Evolutionary conservation across 2,113 vertebrate genomes (phyloP), one percentile per base, ranked within the genome.

Genomic region (Tretioscincus oriximinensis): DNA sequence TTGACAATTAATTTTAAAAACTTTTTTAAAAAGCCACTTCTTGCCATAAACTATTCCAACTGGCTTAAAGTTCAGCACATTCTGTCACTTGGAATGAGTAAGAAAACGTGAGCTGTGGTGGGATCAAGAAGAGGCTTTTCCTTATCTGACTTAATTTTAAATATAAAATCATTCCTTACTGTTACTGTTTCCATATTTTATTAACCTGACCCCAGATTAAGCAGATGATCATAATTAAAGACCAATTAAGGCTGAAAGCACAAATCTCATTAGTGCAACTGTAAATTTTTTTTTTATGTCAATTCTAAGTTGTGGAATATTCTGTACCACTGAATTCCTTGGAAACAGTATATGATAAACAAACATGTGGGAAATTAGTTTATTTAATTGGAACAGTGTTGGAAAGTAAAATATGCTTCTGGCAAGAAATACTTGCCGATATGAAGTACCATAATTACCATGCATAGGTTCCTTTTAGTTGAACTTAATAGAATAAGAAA

Each of bases 1-100:
- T 41, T 75, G 80, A 68, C 66, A 45, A n/a, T 66, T 66, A 73
- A 66, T 78, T 60, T 28, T 69, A 29, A 41, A n/a, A 22, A 10
- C 49, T 78, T 69, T 8, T 1, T 54, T 28, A 31, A 67, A 41
- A 49, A 26, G 58, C 0, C 10, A 3, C 18, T 41, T 10, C 69
- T 78, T 60, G 29, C 77, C 29, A 60, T 78, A 69, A 70, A 20
- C 51, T 69, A 20, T 69, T 58, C 31, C 77, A 78, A 12, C 60
- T 70, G 49, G 66, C 65, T 49, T 5, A 22, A 58, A 54, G 49
- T 26, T 60, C 58, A 67, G 77, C 51, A 78, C 77, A 70, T 60
- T 69, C 65, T 78, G 65, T 78, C 65, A 35, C 8, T 58, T 47
- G 54, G 21, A 61, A 18, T 5, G 21, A 61, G 21, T 28, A 67